These are phyloP conservation scores for Diadophis punctatus DNA, from an alignment of 2,113 vertebrate genomes.

Conservation along the genomic window DNA sequence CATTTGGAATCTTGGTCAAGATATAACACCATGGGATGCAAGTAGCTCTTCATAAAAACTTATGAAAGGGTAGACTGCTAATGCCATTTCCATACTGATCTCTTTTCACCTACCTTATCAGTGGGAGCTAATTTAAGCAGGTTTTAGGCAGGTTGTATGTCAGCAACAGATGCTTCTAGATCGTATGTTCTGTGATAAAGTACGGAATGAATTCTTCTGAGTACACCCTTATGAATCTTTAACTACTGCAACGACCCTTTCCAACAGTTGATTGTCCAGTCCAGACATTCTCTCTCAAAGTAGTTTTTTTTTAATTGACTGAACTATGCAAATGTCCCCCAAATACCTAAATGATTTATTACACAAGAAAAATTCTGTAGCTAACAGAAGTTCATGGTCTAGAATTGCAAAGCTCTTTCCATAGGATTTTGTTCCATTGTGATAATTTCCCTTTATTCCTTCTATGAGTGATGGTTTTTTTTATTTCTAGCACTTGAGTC, in stretches of 20 bases:
- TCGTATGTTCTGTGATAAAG: background rate
- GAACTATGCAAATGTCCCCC: background rate
- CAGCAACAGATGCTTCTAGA: background rate
- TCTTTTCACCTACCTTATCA: background rate
- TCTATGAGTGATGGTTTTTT: background rate
- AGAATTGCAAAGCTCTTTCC: background rate
- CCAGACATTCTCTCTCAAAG: background rate
- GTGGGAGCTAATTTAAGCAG: background rate
- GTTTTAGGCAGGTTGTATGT: background rate
- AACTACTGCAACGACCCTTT: background rate
- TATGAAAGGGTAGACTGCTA: background rate
- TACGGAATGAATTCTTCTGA: background rate
- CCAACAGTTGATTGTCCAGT: background rate
- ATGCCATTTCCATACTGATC: background rate
- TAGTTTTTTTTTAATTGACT: background rate
- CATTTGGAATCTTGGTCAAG: background rate
- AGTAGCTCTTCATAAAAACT: background rate
- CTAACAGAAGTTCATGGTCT: background rate
- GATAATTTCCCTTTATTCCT: background rate
- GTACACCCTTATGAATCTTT: background rate
- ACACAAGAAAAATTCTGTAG: background rate
- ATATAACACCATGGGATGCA: background rate
- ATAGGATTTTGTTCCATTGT: background rate
- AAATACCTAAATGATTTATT: background rate
- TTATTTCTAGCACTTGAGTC: background rate